These are phyloP conservation scores for Doryteuthis pealeii DNA, from an alignment of 1,140 invertebrate genomes.

Conservation along the genomic window DNA sequence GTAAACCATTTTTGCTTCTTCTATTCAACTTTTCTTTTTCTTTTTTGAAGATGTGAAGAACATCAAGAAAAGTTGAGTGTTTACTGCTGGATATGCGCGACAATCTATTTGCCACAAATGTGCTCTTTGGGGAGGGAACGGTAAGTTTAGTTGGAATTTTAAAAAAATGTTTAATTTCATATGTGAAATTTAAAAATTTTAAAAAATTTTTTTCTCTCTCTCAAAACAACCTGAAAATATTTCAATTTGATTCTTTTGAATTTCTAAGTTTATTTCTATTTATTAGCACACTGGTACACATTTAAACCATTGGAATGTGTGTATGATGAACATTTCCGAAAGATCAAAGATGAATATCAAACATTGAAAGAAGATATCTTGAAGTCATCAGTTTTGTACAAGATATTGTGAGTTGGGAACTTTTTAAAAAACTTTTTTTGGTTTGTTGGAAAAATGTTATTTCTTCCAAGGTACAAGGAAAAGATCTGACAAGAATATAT, in stretches of 20 bases:
- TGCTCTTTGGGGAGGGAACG: slow-evolving; percentile 86
- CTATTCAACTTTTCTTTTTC: slow-evolving; percentile 29
- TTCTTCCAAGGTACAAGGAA: too few relatives aligned
- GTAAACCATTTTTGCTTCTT: too few relatives aligned
- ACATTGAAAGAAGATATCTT: slow-evolving; percentile 78
- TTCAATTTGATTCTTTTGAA: too few relatives aligned
- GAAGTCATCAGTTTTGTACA: slow-evolving; percentile 85
- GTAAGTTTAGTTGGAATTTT: too few relatives aligned
- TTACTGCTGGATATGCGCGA: slow-evolving; percentile 87
- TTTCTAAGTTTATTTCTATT: background rate
- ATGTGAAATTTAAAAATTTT: too few relatives aligned
- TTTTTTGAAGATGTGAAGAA: slow-evolving; percentile 71
- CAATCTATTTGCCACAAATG: slow-evolving; percentile 92
- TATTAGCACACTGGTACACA: slow-evolving; percentile 81
- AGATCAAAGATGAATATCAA: slow-evolving; percentile 83
- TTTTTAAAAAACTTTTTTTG: too few relatives aligned
- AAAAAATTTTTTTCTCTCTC: too few relatives aligned
- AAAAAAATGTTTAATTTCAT: too few relatives aligned
- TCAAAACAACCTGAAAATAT: too few relatives aligned
- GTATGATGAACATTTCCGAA: slow-evolving; percentile 83
- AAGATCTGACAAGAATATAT: too few relatives aligned
- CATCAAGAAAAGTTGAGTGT: slow-evolving; percentile 88
- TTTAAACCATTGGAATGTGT: slow-evolving; percentile 91
- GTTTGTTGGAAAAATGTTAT: too few relatives aligned
- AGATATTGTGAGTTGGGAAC: slow-evolving; percentile 84